phyloP scores from a whole-genome alignment of 2,113 vertebrate genomes.

The Calyptomena viridis region DNA sequence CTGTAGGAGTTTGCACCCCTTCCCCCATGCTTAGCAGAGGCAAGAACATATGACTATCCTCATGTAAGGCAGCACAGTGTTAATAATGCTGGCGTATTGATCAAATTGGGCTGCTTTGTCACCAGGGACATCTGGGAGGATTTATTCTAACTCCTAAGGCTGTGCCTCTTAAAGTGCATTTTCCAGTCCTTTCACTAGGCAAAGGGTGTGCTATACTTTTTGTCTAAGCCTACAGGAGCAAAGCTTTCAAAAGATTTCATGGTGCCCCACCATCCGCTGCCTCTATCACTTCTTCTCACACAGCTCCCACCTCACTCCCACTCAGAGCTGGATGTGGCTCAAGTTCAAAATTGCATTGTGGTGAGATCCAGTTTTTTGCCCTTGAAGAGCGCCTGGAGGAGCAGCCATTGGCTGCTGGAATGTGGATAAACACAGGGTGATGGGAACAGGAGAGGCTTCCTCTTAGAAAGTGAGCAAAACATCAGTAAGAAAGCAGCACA shows the following conservation, averaged over 20 bases:
- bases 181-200: constrained; percentile 8
- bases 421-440: constrained; percentile 61
- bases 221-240: not conserved
- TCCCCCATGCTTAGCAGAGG: constrained; percentile 25
- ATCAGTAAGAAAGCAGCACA: constrained; percentile 24
- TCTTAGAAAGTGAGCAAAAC: constrained; percentile 75
- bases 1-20: constrained; percentile 23
- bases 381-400: constrained; percentile 51
- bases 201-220: not conserved
- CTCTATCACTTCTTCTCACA: constrained; percentile 2
- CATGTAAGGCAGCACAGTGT: constrained; percentile 46
- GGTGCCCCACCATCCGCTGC: constrained; percentile 7
- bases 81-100: constrained; percentile 72
- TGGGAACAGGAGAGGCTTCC: constrained; percentile 72
- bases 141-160: constrained; percentile 22
- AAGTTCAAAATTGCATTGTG: not conserved
- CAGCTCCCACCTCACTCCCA: not conserved
- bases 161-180: constrained; percentile 14
- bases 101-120: constrained; percentile 52
- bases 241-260: not conserved
- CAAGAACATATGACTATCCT: constrained; percentile 30
- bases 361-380: constrained; percentile 23
- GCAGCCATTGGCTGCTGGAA: constrained; percentile 35
- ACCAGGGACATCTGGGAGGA: constrained; percentile 6
- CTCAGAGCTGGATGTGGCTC: not conserved